Percentiles rank a stretch among this genome's conserved stretches.
Evolutionary conservation across 2,113 vertebrate genomes (phyloP).

Genomic region (Atlantisia rogersi): DNA sequence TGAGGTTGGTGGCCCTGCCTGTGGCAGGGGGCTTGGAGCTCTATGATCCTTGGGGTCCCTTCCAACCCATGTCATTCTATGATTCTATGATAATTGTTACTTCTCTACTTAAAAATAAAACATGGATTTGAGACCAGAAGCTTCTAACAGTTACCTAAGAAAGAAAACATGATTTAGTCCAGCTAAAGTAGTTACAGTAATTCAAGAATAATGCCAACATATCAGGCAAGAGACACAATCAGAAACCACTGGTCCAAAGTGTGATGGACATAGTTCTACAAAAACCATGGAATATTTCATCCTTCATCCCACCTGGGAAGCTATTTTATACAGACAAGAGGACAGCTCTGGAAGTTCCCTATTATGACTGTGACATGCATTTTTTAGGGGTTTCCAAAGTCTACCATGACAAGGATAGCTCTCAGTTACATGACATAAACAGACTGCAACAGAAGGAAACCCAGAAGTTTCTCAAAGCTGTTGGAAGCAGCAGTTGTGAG

Average conservation of each 20-base stretch:
- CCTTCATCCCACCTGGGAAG: background rate
- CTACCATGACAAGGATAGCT: background rate
- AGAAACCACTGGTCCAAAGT: background rate
- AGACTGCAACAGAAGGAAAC: background rate
- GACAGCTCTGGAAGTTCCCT: background rate
- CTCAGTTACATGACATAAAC: background rate
- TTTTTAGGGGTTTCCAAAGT: background rate
- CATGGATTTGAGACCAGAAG: background rate
- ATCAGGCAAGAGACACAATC: background rate
- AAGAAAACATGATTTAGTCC: background rate
- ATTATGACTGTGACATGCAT: background rate
- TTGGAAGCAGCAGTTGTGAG: background rate
- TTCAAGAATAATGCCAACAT: background rate
- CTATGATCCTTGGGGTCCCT: no score
- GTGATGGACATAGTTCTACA: fast-evolving
- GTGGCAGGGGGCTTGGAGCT: no score
- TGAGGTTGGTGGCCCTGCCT: no score
- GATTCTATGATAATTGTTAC: background rate
- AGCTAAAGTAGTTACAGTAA: background rate
- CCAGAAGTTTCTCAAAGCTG: background rate
- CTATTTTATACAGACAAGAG: background rate
- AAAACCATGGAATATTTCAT: background rate
- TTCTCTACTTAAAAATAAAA: background rate
- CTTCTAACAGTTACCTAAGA: background rate
- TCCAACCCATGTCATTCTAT: no score